phyloP scores from a whole-genome alignment of 2,888 invertebrate genomes.

The Strigamia maritima region DNA sequence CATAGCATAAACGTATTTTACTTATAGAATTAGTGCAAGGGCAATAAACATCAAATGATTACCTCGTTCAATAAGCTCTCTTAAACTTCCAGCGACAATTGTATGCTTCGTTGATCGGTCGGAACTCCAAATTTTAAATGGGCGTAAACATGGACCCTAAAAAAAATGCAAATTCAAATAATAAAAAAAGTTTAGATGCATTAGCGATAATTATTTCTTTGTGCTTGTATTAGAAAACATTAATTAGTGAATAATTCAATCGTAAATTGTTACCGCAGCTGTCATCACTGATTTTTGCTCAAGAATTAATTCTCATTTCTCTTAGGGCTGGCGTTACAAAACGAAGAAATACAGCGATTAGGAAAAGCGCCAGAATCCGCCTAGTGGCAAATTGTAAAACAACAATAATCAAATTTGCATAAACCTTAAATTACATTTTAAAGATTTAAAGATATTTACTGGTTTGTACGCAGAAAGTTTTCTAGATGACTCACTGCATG shows the following conservation, averaged over 20 bases:
- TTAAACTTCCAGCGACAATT: slow-evolving; percentile 38
- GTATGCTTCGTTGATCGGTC: slow-evolving; percentile 36
- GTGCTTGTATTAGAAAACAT: neutral
- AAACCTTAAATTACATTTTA: no score
- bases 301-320: neutral
- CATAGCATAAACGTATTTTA: neutral
- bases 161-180: neutral
- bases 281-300: slow-evolving; percentile 5
- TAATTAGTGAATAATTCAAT: neutral
- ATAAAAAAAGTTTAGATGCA: neutral
- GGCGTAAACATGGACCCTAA: slow-evolving; percentile 37
- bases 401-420: neutral
- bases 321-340: neutral
- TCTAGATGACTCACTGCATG: no score
- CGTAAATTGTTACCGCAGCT: neutral
- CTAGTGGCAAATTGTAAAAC: neutral
- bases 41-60: neutral
- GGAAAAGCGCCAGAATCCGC: neutral
- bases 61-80: slow-evolving; percentile 39
- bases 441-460: no score
- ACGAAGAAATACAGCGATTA: neutral
- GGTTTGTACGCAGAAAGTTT: no score
- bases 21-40: neutral
- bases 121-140: slow-evolving; percentile 37
- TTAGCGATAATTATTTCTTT: neutral